Base-by-base conservation (phyloP, 1,140 invertebrate genomes). In the Diorhabda sublineata region DNA sequence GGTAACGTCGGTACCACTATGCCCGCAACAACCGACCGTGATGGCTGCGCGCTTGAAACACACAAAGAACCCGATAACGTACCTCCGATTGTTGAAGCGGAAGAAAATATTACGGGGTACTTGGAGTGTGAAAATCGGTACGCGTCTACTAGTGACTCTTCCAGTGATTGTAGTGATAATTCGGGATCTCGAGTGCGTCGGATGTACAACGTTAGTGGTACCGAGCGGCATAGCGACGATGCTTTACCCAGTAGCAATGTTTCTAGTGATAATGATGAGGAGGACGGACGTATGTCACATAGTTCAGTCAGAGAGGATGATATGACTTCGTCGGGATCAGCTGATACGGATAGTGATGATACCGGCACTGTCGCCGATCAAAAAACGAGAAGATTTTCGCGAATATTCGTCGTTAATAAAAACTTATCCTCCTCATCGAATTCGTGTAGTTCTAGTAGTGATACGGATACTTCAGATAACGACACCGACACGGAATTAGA, bases 321-420 rank as follows among this genome's bases (percentile, higher is more conserved):
- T 3, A 82, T 81, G 42, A 81, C 83, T 58, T 85, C 84, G 2
- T 87, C 85, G 0, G 83, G 82, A 2, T 80, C 85, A 5, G 85
- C 83, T 0, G 88, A 88, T n/a, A 88, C 87, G 47, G 87, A 88
- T 71, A 89, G 86, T 43, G 87, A 89, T 61, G 78, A 78, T 65
- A 78, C 76, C n/a, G 78, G 78, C 42, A 78, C 78, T 2, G 85
- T 87, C 2, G 87, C 88, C 4, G 87, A 88, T 26, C 83, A 84
- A n/a, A 87, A 88, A 8, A 83, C 87, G 0, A 87, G 88, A 8
- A 83, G 85, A 26, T 92, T 91, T 76, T 91, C 90, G 0, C 84
- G 88, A 11, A 89, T 92, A 0, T 91, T 91, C 74, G 86, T 91
- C 0, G 89, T 92, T 2, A 92, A 92, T 74, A 87, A 87, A 4